Base-by-base conservation (phyloP, 1,140 invertebrate genomes). In the Caenorhabditis latens region DNA sequence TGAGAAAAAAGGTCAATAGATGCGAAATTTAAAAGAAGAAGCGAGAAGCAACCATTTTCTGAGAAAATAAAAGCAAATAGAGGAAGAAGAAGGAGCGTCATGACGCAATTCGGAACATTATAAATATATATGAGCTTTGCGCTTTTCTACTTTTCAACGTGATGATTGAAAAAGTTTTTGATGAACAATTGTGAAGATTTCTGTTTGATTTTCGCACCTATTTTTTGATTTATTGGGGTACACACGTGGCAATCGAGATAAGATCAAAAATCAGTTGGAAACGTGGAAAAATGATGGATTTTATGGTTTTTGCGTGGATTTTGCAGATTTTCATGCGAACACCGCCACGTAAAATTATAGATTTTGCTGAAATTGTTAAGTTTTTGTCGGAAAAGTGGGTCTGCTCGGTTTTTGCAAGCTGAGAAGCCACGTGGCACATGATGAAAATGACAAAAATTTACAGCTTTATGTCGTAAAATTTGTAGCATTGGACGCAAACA, bases 1-100 rank as follows among this genome's bases (percentile, higher is more conserved):
- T 50, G 46, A 79, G 71, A 24, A 50, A 50, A 79, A 79, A 50
- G 21, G 71, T 79, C 71, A 79, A 79, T 11, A 79, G 42, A 24
- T 50, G 14, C 50, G 14, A 9, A 50, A 50, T 2, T 42, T 24
- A 11, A 42, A 63, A n/a, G n/a, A 63, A 32, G 24, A 32, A 32
- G 32, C 32, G 32, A 32, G 32, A 32, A 32, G 24, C 21, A 58
- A 21, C n/a, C 9, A 71, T 32, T 65, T 65, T 46, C 67, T 71
- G 43, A 71, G 67, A 71, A 43, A 79, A 9, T n/a, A 50, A 24
- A 32, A 79, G 46, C 6, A 46, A 42, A 71, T 46, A 71, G 0
- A 71, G 24, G 40, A 65, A 8, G 32, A 13, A 16, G n/a, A n/a
- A n/a, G n/a, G n/a, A n/a, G n/a, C n/a, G n/a, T n/a, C n/a, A n/a